A percentile compares a stretch with the other conserved stretches of the same genome.
phyloP scores from a whole-genome alignment of 2,888 invertebrate species.

The Cataglyphis rosenhaueri region DNA sequence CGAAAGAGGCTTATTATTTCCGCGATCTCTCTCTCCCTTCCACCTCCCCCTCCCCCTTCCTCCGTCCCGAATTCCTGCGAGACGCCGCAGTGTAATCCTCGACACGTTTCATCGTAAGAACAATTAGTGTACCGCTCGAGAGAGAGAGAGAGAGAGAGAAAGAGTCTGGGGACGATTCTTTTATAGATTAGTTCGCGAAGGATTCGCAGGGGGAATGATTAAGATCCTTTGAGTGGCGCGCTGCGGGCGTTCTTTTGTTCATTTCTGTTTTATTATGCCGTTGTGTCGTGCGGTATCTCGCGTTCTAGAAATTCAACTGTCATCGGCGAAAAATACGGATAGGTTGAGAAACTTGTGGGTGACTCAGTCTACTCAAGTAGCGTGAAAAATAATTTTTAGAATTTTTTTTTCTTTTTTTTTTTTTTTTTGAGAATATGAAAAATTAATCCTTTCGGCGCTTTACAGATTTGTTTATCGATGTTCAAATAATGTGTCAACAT shows the following conservation, averaged over 20 bases:
- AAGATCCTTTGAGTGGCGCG: conserved; percentile 22
- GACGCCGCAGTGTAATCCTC: conserved; percentile 71
- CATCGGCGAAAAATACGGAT: not conserved
- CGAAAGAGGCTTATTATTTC: conserved; percentile 81
- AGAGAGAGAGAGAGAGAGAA: conserved; percentile 70
- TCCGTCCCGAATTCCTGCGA: conserved; percentile 15
- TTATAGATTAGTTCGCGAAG: conserved; percentile 1
- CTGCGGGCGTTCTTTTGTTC: conserved; percentile 10
- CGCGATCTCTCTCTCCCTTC: conserved; percentile 71
- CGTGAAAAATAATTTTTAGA: too few species aligned
- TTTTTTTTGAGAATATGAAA: too few species aligned
- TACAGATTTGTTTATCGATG: too few species aligned
- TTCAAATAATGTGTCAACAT: too few species aligned
- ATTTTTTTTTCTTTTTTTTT: too few species aligned
- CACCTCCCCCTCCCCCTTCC: conserved; percentile 54
- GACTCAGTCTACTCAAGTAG: too few species aligned
- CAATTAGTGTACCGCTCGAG: conserved; percentile 78
- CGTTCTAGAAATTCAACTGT: not conserved
- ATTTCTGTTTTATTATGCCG: conserved; percentile 10
- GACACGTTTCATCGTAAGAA: conserved; percentile 68
- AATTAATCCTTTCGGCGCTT: too few species aligned
- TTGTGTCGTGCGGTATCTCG: not conserved
- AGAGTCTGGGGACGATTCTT: conserved; percentile 11
- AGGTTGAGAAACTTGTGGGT: not conserved
- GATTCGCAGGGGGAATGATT: not conserved